Evolutionary conservation across 2,113 vertebrate species (phyloP).

Genomic region (Hoplias malabaricus): DNA sequence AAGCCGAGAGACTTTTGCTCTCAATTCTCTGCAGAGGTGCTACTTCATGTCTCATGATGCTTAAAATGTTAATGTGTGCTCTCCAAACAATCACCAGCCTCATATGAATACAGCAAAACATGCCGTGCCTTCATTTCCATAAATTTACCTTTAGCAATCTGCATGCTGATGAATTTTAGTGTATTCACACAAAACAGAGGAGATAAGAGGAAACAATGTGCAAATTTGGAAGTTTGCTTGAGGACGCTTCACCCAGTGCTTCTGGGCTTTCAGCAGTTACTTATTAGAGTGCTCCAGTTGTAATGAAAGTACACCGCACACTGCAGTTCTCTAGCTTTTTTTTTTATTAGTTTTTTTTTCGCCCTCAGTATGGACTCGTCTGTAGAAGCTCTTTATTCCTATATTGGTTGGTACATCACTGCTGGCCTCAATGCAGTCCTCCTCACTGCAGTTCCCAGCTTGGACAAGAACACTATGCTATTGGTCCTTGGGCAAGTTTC

Average conservation of each 20-base stretch:
- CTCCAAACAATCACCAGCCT: slow-evolving; percentile 37
- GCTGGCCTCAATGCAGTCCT: too few species aligned
- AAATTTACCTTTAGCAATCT: slow-evolving; percentile 73
- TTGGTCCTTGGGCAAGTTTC: too few species aligned
- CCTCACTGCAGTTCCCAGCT: too few species aligned
- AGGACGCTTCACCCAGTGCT: slow-evolving; percentile 26
- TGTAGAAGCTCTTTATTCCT: too few species aligned
- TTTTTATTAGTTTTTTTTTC: not conserved
- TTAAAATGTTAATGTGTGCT: slow-evolving; percentile 44
- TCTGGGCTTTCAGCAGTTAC: slow-evolving; percentile 31
- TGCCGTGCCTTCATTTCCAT: slow-evolving; percentile 64
- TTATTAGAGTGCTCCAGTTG: slow-evolving; percentile 47
- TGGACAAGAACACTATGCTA: too few species aligned
- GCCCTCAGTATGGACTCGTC: too few species aligned
- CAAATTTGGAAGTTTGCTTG: slow-evolving; percentile 9
- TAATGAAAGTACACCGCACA: not conserved
- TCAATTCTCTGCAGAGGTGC: not conserved
- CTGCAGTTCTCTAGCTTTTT: not conserved
- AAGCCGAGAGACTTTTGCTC: not conserved
- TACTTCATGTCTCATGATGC: slow-evolving; percentile 23
- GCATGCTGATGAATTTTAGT: slow-evolving; percentile 71
- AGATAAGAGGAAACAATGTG: slow-evolving; percentile 46
- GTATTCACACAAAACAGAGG: slow-evolving; percentile 58
- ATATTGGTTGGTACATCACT: too few species aligned
- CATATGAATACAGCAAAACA: slow-evolving; percentile 40